Base-by-base conservation (phyloP, 2,888 invertebrate genomes). In the Acronicta aceris region DNA sequence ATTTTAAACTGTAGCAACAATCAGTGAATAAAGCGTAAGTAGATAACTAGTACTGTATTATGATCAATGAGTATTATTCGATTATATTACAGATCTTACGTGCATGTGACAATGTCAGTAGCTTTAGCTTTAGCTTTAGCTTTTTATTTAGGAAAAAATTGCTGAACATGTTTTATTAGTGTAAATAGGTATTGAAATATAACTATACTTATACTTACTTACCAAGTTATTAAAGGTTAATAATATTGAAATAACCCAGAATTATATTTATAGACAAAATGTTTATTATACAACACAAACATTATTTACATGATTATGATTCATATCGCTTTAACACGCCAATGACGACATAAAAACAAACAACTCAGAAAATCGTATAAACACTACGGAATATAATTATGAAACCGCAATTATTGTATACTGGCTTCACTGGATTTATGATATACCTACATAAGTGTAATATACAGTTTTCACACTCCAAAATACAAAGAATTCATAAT, bases 251-350 rank as follows among this genome's bases (percentile, higher is more conserved):
- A 46, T 33, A 62, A 56, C 38, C 15, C 59, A 53, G 55, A 59
- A 8, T 6, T 25, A 27, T 43, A 52, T 51, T 66, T 81, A 71
- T 74, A 84, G 80, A 73, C 68, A 78, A 86, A 81, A 81, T 86
- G 83, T 89, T 91, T 91, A 90, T 83, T 90, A 88, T 84, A 89
- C 83, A 91, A 90, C 86, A 88, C 86, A 88, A 88, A 88, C 84
- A 89, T 88, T 92, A 92, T 91, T 89, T 92, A 90, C 90, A 92
- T 80, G 81, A 83, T 82, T 81, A 84, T 76, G 73, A 81, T 84
- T 82, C 83, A 84, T 75, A 79, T 80, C 75, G 79, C 55, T 79
- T 77, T 66, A 73, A 78, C 74, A 77, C 69, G 70, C 61, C 69
- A 74, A 65, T 75, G 76, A 79, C 59, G 79, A 80, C 59, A 77